Conservation (phyloP, 1,140 invertebrate genomes). For the Sinella curviseta region DNA sequence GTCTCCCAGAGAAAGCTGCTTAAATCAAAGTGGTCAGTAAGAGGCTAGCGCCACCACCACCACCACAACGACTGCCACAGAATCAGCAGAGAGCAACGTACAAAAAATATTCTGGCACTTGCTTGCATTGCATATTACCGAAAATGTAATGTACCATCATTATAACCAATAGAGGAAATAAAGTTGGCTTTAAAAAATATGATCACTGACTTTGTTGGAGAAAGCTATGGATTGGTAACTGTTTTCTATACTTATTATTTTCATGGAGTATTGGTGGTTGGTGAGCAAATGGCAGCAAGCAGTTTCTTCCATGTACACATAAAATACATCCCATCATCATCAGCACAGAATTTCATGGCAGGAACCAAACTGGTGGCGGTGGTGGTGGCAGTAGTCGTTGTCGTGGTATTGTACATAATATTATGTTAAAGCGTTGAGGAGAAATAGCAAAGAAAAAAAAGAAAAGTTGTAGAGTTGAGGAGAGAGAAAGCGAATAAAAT, state of each 20-base stretch:
- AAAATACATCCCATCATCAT: too few species aligned
- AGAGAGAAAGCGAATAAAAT: constrained; percentile 2
- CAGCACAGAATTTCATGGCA: background rate
- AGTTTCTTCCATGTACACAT: too few species aligned
- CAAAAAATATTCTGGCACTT: too few species aligned
- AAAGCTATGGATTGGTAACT: too few species aligned
- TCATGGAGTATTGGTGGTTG: background rate
- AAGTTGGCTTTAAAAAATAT: constrained; percentile 14
- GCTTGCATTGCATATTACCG: background rate
- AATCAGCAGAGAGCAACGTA: too few species aligned
- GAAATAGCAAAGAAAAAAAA: background rate
- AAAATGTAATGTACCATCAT: background rate
- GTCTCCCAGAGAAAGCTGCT: background rate
- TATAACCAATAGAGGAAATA: constrained; percentile 5
- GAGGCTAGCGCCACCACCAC: background rate
- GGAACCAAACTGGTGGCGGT: background rate
- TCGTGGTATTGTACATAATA: background rate
- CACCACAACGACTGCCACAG: background rate
- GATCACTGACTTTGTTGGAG: too few species aligned
- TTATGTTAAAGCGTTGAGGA: background rate
- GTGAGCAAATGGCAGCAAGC: background rate
- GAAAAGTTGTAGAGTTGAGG: background rate
- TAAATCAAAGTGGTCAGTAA: background rate
- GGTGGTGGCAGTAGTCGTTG: background rate
- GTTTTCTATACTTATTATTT: too few species aligned